phyloP scores from a whole-genome alignment of 2,797 vertebrate species.

The Mus minutoides region DNA sequence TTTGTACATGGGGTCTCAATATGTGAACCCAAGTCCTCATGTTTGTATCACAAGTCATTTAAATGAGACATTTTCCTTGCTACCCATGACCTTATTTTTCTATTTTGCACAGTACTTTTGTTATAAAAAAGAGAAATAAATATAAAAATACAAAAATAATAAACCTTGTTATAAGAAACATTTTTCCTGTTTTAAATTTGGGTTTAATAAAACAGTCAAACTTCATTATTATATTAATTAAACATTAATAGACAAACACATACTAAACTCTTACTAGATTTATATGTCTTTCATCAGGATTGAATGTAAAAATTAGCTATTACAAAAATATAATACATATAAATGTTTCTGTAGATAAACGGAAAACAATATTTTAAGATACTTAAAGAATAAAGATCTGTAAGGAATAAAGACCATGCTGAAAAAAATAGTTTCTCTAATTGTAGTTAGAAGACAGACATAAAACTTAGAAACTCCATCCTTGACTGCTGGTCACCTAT shows the following conservation, averaged over 20 bases:
- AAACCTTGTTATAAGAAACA: no score
- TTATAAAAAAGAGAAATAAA: no score
- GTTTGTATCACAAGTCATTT: no score
- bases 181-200: slow-evolving; percentile 9
- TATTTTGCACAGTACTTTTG: no score
- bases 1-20: no score
- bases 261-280: slow-evolving; percentile 56
- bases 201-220: slow-evolving; percentile 28
- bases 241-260: slow-evolving; percentile 59
- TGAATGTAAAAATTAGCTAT: slow-evolving; percentile 48
- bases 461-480: background rate
- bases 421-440: background rate
- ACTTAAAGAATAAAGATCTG: background rate
- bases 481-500: background rate
- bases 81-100: no score
- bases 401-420: background rate
- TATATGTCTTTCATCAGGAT: slow-evolving; percentile 51
- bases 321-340: slow-evolving; percentile 23
- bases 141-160: no score
- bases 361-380: background rate
- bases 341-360: slow-evolving; percentile 36
- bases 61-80: no score
- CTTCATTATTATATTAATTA: slow-evolving; percentile 46
- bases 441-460: background rate
- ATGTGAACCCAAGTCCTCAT: no score